Percentiles rank a stretch among this genome's conserved stretches.
phyloP scores from a whole-genome alignment of 1,140 invertebrate genomes.

The Platorchestia sp. region DNA sequence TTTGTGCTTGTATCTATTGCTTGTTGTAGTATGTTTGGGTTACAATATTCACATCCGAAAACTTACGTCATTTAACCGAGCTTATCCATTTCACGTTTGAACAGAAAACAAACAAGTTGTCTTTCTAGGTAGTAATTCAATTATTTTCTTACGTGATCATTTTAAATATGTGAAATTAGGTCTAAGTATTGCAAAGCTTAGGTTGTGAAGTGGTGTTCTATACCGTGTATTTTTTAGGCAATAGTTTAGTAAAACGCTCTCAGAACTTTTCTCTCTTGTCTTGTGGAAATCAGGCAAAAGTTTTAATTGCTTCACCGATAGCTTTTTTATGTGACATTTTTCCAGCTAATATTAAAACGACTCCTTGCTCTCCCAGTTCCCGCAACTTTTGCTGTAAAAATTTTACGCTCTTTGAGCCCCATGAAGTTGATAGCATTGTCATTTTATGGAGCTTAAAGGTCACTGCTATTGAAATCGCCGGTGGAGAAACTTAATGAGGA shows the following conservation, averaged over 20 bases:
- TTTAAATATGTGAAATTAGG: no score
- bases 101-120: no score
- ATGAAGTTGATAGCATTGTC: background rate
- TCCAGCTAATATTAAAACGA: background rate
- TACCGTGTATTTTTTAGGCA: background rate
- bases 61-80: no score
- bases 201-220: background rate
- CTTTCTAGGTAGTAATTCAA: no score
- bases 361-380: background rate
- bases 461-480: background rate
- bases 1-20: no score
- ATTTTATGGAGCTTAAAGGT: background rate
- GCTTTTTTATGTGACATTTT: background rate
- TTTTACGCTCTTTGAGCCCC: background rate
- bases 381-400: background rate
- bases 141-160: no score
- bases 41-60: no score
- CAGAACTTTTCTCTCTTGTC: background rate
- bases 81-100: no score
- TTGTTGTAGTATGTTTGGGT: no score
- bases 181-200: background rate
- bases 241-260: background rate
- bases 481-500: no score
- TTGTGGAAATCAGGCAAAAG: background rate
- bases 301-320: constrained; percentile 1